Conservation (phyloP, 2,797 vertebrate species). For the Syndactyla subalaris region DNA sequence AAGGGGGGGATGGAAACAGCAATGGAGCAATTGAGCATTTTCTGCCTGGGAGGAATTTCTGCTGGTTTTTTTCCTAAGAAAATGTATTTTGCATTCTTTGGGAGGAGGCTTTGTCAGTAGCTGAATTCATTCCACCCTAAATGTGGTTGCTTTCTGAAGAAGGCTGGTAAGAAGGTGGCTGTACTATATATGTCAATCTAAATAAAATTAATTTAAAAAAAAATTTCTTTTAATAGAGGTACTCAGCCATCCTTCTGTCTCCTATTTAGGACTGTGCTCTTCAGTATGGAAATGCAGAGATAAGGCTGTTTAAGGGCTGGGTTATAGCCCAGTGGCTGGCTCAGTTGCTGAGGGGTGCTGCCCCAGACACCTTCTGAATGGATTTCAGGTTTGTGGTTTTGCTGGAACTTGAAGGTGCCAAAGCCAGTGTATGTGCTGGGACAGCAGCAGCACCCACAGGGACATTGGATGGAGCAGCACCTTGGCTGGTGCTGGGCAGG, state of each 20-base stretch:
- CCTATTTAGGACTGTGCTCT: background rate
- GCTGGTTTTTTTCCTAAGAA: background rate
- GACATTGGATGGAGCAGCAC: background rate
- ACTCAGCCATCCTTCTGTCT: background rate
- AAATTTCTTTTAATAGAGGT: background rate
- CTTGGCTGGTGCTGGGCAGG: rapidly evolving
- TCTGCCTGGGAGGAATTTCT: background rate
- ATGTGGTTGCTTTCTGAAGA: background rate
- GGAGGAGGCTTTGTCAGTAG: background rate
- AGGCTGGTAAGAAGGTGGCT: background rate
- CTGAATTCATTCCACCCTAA: background rate
- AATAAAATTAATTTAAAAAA: background rate
- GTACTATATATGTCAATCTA: background rate
- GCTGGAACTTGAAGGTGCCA: background rate
- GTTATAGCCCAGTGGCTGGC: background rate
- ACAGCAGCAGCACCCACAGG: background rate
- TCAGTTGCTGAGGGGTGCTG: background rate
- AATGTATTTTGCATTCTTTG: background rate
- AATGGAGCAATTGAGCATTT: background rate
- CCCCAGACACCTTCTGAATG: background rate
- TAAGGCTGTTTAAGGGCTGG: background rate
- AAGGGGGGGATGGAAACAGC: background rate
- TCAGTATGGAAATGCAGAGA: background rate
- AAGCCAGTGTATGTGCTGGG: background rate
- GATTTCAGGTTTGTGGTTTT: background rate